Percentiles rank a stretch among this genome's conserved stretches.
Evolutionary conservation across 2,888 invertebrate genomes (phyloP).

Genomic region (Lissocephala sabroskyi): DNA sequence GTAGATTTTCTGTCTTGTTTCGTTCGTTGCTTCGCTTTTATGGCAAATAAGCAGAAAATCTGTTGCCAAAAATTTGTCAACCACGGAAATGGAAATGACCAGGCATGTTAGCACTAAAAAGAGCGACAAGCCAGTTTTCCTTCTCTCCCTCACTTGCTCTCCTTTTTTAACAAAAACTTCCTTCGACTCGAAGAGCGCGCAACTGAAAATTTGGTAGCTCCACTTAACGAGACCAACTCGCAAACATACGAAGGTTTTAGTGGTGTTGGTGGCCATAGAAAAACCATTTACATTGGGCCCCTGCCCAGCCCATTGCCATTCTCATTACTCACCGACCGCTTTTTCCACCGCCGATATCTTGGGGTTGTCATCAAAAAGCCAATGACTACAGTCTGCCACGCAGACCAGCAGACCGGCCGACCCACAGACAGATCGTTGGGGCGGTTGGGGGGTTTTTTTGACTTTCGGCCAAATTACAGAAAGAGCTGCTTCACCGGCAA

Average conservation of each 20-base stretch:
- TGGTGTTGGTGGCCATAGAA: conserved; percentile 54
- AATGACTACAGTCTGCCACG: conserved; percentile 33
- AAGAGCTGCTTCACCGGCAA: conserved; percentile 13
- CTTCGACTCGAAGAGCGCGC: too few species aligned
- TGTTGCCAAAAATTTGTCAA: conserved; percentile 67
- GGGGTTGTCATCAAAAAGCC: conserved; percentile 47
- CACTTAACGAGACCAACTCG: too few species aligned
- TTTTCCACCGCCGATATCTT: conserved; percentile 47
- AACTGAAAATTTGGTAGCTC: too few species aligned
- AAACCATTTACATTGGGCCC: conserved; percentile 39
- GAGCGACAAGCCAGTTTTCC: conserved; percentile 1
- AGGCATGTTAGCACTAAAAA: conserved; percentile 34
- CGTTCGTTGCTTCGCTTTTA: conserved; percentile 41
- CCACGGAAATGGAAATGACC: conserved; percentile 56
- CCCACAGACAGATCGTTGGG: conserved; percentile 12
- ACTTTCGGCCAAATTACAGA: conserved; percentile 59
- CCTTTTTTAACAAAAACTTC: too few species aligned
- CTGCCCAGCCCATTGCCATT: background rate
- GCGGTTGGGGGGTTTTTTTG: conserved; percentile 31
- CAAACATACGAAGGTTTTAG: too few species aligned
- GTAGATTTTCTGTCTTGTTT: conserved; percentile 20
- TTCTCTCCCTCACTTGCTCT: too few species aligned
- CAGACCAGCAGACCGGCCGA: conserved; percentile 12
- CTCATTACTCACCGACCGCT: conserved; percentile 25
- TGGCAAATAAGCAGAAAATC: conserved; percentile 68